Conservation (phyloP, 2,797 vertebrate genomes). For the Dipus sagitta region DNA sequence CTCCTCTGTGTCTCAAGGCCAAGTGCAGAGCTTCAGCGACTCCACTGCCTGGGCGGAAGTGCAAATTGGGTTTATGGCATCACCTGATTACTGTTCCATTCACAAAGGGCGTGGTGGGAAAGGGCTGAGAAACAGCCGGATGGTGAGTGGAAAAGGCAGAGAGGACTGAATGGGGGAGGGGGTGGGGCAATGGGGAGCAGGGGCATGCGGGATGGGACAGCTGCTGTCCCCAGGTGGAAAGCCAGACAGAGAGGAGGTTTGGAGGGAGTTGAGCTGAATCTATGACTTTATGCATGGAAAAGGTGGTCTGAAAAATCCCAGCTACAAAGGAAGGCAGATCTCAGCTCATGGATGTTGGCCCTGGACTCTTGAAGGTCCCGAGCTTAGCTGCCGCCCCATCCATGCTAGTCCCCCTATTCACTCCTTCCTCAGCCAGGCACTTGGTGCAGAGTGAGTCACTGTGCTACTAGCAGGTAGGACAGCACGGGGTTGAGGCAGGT, state of each 20-base stretch:
- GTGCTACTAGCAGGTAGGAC: no score
- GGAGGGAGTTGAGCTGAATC: neutral
- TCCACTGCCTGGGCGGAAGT: neutral
- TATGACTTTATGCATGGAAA: neutral
- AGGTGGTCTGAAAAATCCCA: neutral
- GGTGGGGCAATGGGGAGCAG: no score
- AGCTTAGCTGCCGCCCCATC: neutral
- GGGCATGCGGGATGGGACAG: neutral
- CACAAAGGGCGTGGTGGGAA: conserved; percentile 38
- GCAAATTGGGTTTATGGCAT: neutral
- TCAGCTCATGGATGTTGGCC: neutral
- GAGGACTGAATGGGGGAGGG: neutral
- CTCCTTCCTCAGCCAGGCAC: no score
- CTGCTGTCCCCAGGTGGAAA: neutral
- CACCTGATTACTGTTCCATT: conserved; percentile 24
- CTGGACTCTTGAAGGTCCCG: neutral
- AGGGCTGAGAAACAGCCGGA: neutral
- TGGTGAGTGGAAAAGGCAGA: neutral
- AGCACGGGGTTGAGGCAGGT: neutral
- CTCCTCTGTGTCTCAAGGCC: neutral
- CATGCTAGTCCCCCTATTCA: neutral
- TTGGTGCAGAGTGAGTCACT: neutral
- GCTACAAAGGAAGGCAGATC: neutral
- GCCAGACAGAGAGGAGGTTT: neutral
- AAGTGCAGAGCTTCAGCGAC: neutral